Percentiles rank a stretch among this genome's conserved stretches.
Conservation (phyloP, 1,140 invertebrate species). For the Helicorthomorpha holstii region DNA sequence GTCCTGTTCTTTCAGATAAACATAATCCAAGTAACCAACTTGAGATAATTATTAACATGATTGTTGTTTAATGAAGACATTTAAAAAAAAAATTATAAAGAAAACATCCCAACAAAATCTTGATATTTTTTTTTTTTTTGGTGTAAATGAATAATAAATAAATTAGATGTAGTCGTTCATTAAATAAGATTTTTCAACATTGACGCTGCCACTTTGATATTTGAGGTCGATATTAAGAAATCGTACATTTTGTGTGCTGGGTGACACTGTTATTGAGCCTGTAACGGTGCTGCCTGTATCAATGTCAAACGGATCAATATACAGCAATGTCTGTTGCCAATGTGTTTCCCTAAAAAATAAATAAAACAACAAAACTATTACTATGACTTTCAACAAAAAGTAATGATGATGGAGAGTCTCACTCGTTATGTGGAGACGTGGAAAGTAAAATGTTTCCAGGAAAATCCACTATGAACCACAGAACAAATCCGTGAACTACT, state of each 20-base stretch:
- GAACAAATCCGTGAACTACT: conserved; percentile 15
- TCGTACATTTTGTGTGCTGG: neutral
- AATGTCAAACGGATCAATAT: neutral
- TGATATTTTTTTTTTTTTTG: too few relatives aligned
- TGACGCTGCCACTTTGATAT: neutral
- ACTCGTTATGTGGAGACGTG: conserved; percentile 17
- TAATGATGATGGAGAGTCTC: neutral
- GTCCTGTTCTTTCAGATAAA: too few relatives aligned
- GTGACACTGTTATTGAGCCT: neutral
- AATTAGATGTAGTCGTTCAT: neutral
- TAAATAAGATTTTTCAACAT: neutral
- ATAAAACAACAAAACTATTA: neutral
- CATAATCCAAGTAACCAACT: too few relatives aligned
- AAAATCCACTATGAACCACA: conserved; percentile 17
- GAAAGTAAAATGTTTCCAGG: conserved; percentile 13
- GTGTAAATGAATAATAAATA: too few relatives aligned
- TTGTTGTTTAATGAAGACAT: too few relatives aligned
- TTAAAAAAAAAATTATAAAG: too few relatives aligned
- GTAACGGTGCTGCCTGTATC: neutral
- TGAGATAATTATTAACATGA: too few relatives aligned
- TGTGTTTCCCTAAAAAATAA: conserved; percentile 1
- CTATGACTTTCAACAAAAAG: conserved; percentile 1
- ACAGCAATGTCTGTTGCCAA: neutral
- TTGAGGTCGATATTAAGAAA: neutral
- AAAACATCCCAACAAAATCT: too few relatives aligned